Evolutionary conservation across 2,888 invertebrate genomes (phyloP).

Genomic region (Amblyteles armatorius): DNA sequence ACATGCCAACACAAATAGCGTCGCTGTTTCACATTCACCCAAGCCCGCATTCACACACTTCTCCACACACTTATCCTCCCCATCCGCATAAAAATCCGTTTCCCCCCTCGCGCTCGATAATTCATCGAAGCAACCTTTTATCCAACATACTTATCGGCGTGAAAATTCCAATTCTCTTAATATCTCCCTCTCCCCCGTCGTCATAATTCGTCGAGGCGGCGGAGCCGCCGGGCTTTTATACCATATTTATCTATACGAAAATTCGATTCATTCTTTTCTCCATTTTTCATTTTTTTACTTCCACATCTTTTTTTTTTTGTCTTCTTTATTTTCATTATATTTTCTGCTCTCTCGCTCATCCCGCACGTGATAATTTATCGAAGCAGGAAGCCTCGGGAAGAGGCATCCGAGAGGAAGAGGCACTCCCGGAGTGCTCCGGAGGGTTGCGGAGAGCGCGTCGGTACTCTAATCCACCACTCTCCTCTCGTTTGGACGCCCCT

Average conservation of each 20-base stretch:
- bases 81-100: neutral
- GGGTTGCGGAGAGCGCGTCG: constrained; percentile 25
- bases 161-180: constrained; percentile 12
- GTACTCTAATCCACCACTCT: constrained; percentile 19
- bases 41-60: neutral
- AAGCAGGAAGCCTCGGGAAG: constrained; percentile 36
- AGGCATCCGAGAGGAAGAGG: constrained; percentile 29
- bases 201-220: constrained; percentile 53
- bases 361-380: constrained; percentile 55
- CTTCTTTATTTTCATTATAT: constrained; percentile 10
- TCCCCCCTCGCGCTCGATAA: constrained; percentile 12
- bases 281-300: constrained; percentile 15
- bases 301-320: neutral
- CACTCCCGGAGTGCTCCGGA: constrained; percentile 37
- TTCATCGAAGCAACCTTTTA: constrained; percentile 47
- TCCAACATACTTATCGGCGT: constrained; percentile 9
- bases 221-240: constrained; percentile 28
- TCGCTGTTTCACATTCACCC: neutral
- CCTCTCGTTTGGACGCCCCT: neutral
- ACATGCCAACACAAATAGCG: neutral
- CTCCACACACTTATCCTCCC: neutral
- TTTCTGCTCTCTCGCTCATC: neutral
- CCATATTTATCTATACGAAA: constrained; percentile 58
- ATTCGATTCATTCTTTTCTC: constrained; percentile 36
- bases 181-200: constrained; percentile 16